Percentiles rank a stretch among this genome's conserved stretches.
Conservation (phyloP, 2,113 vertebrate genomes). For the Microtus ochrogaster region DNA sequence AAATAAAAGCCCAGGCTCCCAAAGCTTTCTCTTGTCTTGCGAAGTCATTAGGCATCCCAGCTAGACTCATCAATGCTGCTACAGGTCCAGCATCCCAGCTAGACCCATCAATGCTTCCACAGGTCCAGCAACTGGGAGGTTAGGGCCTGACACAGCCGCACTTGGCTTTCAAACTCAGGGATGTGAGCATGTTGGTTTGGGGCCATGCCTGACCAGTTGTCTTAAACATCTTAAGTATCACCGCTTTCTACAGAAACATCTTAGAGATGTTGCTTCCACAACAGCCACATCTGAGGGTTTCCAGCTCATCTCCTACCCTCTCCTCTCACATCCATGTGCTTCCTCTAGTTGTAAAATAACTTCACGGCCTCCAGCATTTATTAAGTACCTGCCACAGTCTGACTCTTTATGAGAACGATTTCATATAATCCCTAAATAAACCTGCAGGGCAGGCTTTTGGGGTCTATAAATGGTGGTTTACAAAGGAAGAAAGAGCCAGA, state of each 20-base stretch:
- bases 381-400: background rate
- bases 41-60: background rate
- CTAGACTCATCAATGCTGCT: background rate
- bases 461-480: background rate
- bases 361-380: background rate
- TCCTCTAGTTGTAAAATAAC: background rate
- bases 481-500: conserved; percentile 14
- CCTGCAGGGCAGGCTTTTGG: background rate
- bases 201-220: background rate
- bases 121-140: background rate
- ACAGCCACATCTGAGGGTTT: background rate
- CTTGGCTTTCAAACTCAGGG: background rate
- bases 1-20: background rate
- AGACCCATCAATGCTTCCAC: background rate
- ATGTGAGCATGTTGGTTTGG: background rate
- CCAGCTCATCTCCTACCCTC: background rate
- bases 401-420: background rate
- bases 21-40: background rate
- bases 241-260: conserved; percentile 13
- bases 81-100: background rate
- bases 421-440: conserved; percentile 15
- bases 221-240: background rate
- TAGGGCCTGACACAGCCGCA: background rate
- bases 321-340: background rate
- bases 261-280: background rate